Base-by-base conservation (phyloP, 2,797 vertebrate species). In the Otolemur crassicaudatus region DNA sequence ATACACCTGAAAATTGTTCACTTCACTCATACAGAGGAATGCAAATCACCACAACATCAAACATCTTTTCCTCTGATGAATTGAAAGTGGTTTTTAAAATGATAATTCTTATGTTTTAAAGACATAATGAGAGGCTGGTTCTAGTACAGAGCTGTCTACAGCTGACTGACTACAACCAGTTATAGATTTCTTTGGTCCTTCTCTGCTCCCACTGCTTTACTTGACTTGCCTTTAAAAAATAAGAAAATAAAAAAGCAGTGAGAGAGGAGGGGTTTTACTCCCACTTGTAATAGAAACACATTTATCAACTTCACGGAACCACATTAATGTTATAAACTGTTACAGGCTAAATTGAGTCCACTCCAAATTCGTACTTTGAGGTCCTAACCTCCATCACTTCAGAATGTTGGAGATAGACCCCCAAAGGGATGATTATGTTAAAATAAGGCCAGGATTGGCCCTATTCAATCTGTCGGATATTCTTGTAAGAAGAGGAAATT, bases 11-110 rank as follows among this genome's bases (percentile, higher is more conserved):
- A 58, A 70, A 29, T 19, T 10, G 7, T 58, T 79, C 12, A 46
- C 10, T 83, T n/a, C 16, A 65, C 12, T 16, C 25, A 10, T 53
- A 29, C 16, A 76, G 58, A 84, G 70, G 46, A 90, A 86, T 58
- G 69, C 27, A 90, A 76, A 80, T 65, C 29, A 90, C 5, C 40
- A 29, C 22, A 75, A 60, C 16, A 3, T 5, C n/a, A 5, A 81
- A 25, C 60, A 7, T 14, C 34, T 87, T 67, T 40, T 92, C 61
- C 9, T 86, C 31, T 82, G 34, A 69, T 43, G 61, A 31, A 76
- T 69, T 86, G 77, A 65, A 92, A 79, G 22, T 73, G 46, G 87
- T 56, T 85, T 93, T 72, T n/a, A 77, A 86, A 85, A 69, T 61
- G 22, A 23, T 63, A 43, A 70, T 53, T 70, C 31, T 90, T 56